phyloP scores from a whole-genome alignment of 2,888 invertebrate species.

The Tupiocoris notatus region DNA sequence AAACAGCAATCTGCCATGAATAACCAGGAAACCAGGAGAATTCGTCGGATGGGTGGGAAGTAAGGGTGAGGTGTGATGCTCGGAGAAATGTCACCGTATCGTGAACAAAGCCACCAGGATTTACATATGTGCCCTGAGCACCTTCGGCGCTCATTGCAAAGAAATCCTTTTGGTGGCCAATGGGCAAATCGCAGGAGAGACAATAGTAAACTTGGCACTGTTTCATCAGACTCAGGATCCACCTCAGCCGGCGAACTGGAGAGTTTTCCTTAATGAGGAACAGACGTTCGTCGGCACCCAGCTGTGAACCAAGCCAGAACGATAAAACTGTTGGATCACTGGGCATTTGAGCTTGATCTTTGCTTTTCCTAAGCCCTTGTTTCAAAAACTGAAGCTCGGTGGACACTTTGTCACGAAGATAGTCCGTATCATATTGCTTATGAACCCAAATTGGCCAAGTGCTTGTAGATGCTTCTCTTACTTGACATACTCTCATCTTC shows the following conservation, averaged over 20 bases:
- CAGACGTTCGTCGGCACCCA: constrained; percentile 67
- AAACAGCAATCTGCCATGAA: constrained; percentile 75
- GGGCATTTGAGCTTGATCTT: constrained; percentile 58
- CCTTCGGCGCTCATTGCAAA: constrained; percentile 81
- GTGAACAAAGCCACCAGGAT: constrained; percentile 75
- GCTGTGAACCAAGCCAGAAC: constrained; percentile 77
- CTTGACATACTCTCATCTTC: neutral
- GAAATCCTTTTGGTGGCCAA: constrained; percentile 67
- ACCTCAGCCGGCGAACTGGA: constrained; percentile 65
- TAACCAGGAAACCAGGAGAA: constrained; percentile 87
- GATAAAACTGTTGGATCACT: constrained; percentile 68
- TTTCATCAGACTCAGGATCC: constrained; percentile 58
- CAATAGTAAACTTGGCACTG: constrained; percentile 59
- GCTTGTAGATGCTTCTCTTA: constrained; percentile 54
- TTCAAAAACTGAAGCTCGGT: constrained; percentile 52
- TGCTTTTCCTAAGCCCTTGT: constrained; percentile 51
- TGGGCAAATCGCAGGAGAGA: constrained; percentile 56
- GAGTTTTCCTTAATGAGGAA: constrained; percentile 66
- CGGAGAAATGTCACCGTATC: constrained; percentile 72
- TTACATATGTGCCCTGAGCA: constrained; percentile 76
- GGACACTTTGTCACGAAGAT: constrained; percentile 55
- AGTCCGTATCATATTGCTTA: constrained; percentile 62
- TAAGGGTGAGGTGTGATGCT: constrained; percentile 56
- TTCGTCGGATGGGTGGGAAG: constrained; percentile 63
- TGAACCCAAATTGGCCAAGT: constrained; percentile 68